Base-by-base conservation (phyloP, 2,113 vertebrate genomes). In the Oncorhynchus clarkii region DNA sequence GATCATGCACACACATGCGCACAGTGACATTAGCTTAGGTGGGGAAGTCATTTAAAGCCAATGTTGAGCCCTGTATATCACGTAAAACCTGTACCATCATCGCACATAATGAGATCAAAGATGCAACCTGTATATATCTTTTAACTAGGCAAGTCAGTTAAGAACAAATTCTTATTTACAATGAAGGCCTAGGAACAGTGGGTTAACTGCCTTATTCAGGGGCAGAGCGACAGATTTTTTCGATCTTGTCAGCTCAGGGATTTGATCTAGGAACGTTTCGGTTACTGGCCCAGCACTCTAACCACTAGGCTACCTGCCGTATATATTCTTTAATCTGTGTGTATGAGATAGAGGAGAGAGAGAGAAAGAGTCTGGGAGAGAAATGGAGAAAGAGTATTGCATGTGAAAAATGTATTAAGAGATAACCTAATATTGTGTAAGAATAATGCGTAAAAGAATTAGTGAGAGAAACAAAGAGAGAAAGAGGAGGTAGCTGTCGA, bases 51-150 rank as follows among this genome's bases (percentile, higher is more conserved):
- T 84, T 64, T 83, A 82, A 84, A 3, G 3, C 9, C 54, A 59
- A 31, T 78, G 5, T 79, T 73, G 71, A 60, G 24, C 16, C 18
- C 60, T 79, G 78, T 66, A 71, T 66, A 70, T 85, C 73, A 78
- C 24, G 6, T n/a, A 62, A 62, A 62, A 62, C 59, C 59, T 22
- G 9, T 27, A 24, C 1, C 4, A 14, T 29, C 3, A 29, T 13
- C 64, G 2, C 26, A 66, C 26, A 18, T 14, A 18, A 29, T 27
- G 64, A 66, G 64, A 66, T 14, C 11, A 27, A n/a, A 27, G 26
- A 66, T 8, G 12, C 1, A 13, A 29, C 13, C 4, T 4, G 64
- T 13, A 66, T 29, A 29, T 5, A 27, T 1, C 5, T 14, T 54
- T 9, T 4, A 29, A 68, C 5, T 34, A 6, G 31, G 5, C 31